Evolutionary conservation across 2,113 vertebrate species (phyloP), one percentile per base, ranked within the genome.

Genomic region (Amphiprion ocellaris): DNA sequence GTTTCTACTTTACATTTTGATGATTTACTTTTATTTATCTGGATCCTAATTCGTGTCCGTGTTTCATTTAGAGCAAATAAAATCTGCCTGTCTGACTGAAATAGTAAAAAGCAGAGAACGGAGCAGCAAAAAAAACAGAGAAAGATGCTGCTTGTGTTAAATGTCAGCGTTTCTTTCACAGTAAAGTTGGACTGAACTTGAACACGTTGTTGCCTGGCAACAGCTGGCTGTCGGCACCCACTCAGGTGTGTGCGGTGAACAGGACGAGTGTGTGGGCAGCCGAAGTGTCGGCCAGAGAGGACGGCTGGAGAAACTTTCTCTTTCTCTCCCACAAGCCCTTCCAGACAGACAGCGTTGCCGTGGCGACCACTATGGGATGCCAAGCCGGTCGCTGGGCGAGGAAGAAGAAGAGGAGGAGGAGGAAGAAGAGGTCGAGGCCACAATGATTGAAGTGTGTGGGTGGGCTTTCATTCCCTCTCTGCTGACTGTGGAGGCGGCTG

Each of bases 131-230:
- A 10, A 37, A 10, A 37, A 5, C 3, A 33, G 7, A 10, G 7
- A 54, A 44, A 77, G 19, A 47, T 47, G 56, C 2, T 65, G 64
- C 10, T 53, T n/a, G 66, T 81, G 72, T 24, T 47, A 78, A 90
- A 86, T 85, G 77, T 81, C 79, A 80, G 54, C 1, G 0, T 78
- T 64, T 82, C 56, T 63, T 30, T 75, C 46, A 74, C 80, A 24
- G 76, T 23, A 52, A 54, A 89, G 79, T 89, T 86, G 70, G 61
- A 78, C 60, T 74, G 52, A 77, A 71, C 77, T 84, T 78, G 52
- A 66, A 53, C 72, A 21, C 33, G 33, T 10, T 6, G 90, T 93
- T 93, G 90, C 92, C 80, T 85, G 62, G 92, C 87, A 93, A 92
- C 90, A 69, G 82, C 77, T 81, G 79, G 69, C 74, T 82, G 54